Percentiles rank a stretch among this genome's conserved stretches.
Conservation (phyloP, 1,140 invertebrate species). For the Platyscapa corneri region DNA sequence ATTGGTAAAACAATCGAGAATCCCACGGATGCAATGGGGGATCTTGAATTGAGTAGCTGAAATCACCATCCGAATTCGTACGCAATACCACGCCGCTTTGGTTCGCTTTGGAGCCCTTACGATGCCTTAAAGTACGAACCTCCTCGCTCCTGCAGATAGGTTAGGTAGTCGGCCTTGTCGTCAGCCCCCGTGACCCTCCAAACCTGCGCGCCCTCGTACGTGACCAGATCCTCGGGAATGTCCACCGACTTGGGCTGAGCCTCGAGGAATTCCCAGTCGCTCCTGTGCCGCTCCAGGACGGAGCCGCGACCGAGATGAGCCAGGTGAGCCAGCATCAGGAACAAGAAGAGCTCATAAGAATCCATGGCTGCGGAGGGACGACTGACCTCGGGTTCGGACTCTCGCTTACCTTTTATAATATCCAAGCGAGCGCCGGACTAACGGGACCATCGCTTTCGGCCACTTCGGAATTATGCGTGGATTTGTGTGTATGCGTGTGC, state of each 20-base stretch:
- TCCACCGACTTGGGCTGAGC: constrained; percentile 52
- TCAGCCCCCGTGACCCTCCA: constrained; percentile 70
- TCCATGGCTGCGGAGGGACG: constrained; percentile 47
- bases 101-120: no score
- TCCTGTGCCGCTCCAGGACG: constrained; percentile 12
- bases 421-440: constrained; percentile 62
- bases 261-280: not conserved
- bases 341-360: constrained; percentile 34
- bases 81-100: no score
- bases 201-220: constrained; percentile 74
- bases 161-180: constrained; percentile 68
- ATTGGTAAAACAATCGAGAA: no score
- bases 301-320: constrained; percentile 6
- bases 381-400: constrained; percentile 59
- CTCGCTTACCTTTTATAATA: constrained; percentile 70
- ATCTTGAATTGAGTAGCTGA: no score
- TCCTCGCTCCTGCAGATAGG: constrained; percentile 71
- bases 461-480: not conserved
- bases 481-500: not conserved
- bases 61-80: no score
- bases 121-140: constrained; percentile 63
- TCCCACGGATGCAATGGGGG: no score
- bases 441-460: constrained; percentile 59
- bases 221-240: constrained; percentile 67
- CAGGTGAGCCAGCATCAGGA: constrained; percentile 22